Conservation (phyloP, 35 echinoderm and acorn worm species). For the Heliocidaris erythrogramma region DNA sequence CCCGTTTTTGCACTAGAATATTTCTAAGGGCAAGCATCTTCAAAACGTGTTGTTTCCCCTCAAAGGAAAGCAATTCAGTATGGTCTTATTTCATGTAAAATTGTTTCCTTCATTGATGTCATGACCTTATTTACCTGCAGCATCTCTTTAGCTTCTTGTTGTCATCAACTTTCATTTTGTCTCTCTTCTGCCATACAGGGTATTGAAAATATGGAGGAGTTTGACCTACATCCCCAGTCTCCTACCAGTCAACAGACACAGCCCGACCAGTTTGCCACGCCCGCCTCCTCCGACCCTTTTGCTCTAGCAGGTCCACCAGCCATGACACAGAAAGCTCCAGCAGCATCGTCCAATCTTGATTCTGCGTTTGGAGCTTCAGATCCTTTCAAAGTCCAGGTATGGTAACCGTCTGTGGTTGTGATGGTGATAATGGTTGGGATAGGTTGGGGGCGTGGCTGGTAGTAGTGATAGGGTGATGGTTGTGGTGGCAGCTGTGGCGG, state of each 20-base stretch:
- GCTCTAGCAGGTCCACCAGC: background rate
- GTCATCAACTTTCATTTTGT: background rate
- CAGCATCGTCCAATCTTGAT: background rate
- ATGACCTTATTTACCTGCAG: too few species aligned
- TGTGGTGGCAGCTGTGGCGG: background rate
- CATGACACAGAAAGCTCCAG: background rate
- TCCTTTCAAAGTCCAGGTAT: constrained; percentile 36
- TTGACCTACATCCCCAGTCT: constrained; percentile 46
- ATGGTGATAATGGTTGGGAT: too few species aligned
- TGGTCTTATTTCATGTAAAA: too few species aligned
- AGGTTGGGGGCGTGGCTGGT: too few species aligned
- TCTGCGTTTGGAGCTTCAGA: constrained; percentile 34
- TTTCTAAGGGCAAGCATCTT: too few species aligned
- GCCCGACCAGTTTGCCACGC: constrained; percentile 20
- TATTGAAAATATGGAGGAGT: constrained; percentile 67
- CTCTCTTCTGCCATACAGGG: constrained; percentile 45
- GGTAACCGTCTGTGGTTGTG: too few species aligned
- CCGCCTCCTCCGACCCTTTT: constrained; percentile 44
- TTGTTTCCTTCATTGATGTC: too few species aligned
- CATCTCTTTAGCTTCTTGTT: too few species aligned
- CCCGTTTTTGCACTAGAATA: too few species aligned
- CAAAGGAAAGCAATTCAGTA: too few species aligned
- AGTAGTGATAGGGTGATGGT: background rate
- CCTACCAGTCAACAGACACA: constrained; percentile 16
- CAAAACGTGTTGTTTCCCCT: too few species aligned